A percentile compares a stretch with the other conserved stretches of the same genome.
Evolutionary conservation across 2,888 invertebrate genomes (phyloP).

Genomic region (Dryobota labecula): DNA sequence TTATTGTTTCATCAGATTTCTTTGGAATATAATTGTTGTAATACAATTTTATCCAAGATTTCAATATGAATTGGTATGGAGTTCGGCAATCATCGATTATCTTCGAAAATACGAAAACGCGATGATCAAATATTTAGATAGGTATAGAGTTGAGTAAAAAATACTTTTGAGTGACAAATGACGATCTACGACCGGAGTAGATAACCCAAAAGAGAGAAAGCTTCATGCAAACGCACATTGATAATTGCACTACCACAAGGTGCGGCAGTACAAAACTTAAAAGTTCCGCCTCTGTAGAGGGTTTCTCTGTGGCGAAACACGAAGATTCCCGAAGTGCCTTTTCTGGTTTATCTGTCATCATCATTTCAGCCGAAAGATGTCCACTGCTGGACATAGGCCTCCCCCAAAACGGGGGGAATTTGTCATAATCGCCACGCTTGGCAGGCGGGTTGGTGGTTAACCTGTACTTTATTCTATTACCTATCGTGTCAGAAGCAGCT

Average conservation of each 20-base stretch:
- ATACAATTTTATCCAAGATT: neutral
- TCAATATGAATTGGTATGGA: neutral
- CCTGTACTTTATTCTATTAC: conserved; percentile 47
- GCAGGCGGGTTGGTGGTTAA: no score
- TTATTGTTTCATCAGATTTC: neutral
- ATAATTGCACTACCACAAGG: no score
- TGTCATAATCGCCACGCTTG: no score
- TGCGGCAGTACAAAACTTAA: neutral
- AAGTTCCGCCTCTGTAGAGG: neutral
- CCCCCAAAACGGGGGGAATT: no score
- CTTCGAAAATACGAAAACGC: neutral
- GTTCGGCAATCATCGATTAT: neutral
- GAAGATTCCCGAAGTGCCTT: neutral
- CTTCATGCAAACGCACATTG: neutral
- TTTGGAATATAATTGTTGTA: neutral
- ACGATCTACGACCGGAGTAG: neutral
- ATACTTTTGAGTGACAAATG: no score
- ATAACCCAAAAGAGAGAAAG: neutral
- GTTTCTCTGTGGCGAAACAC: neutral
- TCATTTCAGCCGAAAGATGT: no score
- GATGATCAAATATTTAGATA: no score
- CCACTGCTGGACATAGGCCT: no score
- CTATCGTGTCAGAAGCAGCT: conserved; percentile 77
- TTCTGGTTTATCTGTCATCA: no score
- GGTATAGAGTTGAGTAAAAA: no score